A percentile compares a stretch with the other conserved stretches of the same genome.
phyloP scores from a whole-genome alignment of 2,888 invertebrate genomes.

The Incurvaria masculella region DNA sequence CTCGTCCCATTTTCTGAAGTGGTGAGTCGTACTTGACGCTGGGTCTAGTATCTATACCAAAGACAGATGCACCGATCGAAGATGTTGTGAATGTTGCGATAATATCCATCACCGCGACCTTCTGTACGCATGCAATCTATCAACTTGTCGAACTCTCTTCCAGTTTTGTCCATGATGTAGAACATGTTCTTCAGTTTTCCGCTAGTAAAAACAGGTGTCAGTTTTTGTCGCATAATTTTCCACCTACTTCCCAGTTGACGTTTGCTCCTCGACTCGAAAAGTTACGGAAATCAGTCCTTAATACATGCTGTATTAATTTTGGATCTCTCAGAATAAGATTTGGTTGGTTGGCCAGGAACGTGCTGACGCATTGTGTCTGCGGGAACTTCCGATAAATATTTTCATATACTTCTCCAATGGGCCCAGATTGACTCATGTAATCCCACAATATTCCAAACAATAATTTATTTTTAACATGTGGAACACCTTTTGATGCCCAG shows the following conservation, averaged over 20 bases:
- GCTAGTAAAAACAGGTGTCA: slow-evolving; percentile 34
- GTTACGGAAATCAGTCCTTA: slow-evolving; percentile 29
- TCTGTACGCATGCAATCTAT: slow-evolving; percentile 20
- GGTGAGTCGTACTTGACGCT: slow-evolving; percentile 29
- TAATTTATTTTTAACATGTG: not conserved
- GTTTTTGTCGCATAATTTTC: slow-evolving; percentile 32
- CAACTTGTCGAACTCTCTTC: slow-evolving; percentile 26
- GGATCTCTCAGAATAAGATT: slow-evolving; percentile 27
- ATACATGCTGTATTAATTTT: slow-evolving; percentile 29
- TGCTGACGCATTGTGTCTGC: slow-evolving; percentile 24
- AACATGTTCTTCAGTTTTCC: slow-evolving; percentile 38
- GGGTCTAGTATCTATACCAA: slow-evolving; percentile 32
- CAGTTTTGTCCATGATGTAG: slow-evolving; percentile 31
- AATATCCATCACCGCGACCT: slow-evolving; percentile 9
- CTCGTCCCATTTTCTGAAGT: slow-evolving; percentile 23
- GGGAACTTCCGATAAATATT: slow-evolving; percentile 26
- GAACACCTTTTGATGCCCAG: not conserved
- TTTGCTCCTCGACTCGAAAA: slow-evolving; percentile 30
- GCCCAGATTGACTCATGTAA: slow-evolving; percentile 3
- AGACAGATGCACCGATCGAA: slow-evolving; percentile 32
- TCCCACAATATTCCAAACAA: not conserved
- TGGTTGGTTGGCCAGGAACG: slow-evolving; percentile 23
- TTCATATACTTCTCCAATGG: slow-evolving; percentile 26
- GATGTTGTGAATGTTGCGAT: slow-evolving; percentile 26
- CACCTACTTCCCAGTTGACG: slow-evolving; percentile 25